These are phyloP conservation scores for Xenopus petersii DNA, from an alignment of 2,797 vertebrate species.

Conservation along the genomic window DNA sequence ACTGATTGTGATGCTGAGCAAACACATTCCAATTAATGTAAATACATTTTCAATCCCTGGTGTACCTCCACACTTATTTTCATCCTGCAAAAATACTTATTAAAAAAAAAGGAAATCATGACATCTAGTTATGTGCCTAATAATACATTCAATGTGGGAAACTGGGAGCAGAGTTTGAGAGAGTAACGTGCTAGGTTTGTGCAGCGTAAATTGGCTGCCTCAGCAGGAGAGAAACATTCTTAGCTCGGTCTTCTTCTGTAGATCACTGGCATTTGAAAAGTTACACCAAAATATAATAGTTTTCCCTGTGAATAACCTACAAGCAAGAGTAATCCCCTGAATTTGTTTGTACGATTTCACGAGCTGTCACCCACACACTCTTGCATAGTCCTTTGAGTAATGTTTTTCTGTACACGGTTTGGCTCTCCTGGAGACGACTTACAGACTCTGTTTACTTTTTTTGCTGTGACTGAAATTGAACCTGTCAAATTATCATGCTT, in stretches of 20 bases:
- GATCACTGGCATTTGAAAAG: conserved; percentile 28
- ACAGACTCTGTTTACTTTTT: conserved; percentile 35
- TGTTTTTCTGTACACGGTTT: conserved; percentile 17
- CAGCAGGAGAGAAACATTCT: neutral
- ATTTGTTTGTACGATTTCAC: conserved; percentile 37
- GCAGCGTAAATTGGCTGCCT: neutral
- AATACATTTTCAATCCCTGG: no score
- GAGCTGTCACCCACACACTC: conserved; percentile 26
- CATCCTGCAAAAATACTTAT: no score
- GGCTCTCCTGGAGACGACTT: conserved; percentile 25
- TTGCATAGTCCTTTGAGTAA: conserved; percentile 1
- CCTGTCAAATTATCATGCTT: conserved; percentile 20
- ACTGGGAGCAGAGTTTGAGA: no score
- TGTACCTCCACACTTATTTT: no score
- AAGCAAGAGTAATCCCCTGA: neutral
- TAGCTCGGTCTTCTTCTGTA: neutral
- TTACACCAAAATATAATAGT: conserved; percentile 16
- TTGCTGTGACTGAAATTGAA: conserved; percentile 24
- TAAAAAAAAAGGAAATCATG: no score
- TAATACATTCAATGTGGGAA: no score
- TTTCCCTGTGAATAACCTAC: conserved; percentile 4
- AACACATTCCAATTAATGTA: neutral
- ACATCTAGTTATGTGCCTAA: no score
- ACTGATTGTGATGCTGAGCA: neutral
- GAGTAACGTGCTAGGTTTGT: neutral